Evolutionary conservation across 2,888 invertebrate genomes (phyloP), one percentile per base, ranked within the genome.

Genomic region (Aleiodes leptofemur): DNA sequence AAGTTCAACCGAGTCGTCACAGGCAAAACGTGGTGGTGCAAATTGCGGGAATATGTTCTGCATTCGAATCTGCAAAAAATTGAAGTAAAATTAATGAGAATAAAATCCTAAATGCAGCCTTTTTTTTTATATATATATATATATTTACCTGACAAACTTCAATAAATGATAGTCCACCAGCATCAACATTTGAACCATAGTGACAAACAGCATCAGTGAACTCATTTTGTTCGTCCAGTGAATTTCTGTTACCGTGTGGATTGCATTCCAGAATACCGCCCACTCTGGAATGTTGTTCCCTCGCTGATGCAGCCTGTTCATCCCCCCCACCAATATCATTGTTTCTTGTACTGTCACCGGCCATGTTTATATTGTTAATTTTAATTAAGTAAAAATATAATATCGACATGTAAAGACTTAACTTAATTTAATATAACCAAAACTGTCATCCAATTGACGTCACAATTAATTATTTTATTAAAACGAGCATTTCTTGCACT

Each of bases 201-300:
- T 87, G 86, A 79, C 88, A 89, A 69, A 87, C 75, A 71, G 85
- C 86, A 78, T 84, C 83, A 81, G 83, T 82, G 79, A 82, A 83
- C 76, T 81, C 80, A 80, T 80, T 77, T 76, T 78, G 76, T 81
- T 78, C 82, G 71, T 50, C 81, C 80, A 83, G 80, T 78, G 82
- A 86, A 87, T 88, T 88, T 85, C 85, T 85, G 83, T 86, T 86
- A 85, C 87, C 84, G 86, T 85, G 85, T 83, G 86, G 85, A 86
- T 87, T 86, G 82, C 87, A 87, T 88, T 88, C 87, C 88, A 84
- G 85, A 85, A 86, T 86, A 85, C 88, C 88, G 88, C 88, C 88
- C 88, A 89, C 88, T 87, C 88, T 88, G 88, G 87, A 87, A 88
- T 88, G 87, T 79, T 82, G 86, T 83, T 86, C 85, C 84, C 82